phyloP scores from a whole-genome alignment of 1,140 invertebrate species.

The Ceratina calcarata region DNA sequence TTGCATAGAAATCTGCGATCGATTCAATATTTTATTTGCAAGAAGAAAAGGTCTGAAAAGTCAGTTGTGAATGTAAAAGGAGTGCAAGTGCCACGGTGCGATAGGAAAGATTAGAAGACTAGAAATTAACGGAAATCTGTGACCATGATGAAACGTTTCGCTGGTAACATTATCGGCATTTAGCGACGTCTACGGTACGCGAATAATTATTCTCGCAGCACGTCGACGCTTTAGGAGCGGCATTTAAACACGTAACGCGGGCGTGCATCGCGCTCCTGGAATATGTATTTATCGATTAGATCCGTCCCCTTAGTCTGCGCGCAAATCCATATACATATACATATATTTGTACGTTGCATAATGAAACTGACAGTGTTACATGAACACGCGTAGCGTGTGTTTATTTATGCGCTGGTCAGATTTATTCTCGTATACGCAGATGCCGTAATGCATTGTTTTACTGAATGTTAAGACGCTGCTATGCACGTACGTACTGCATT shows the following conservation, averaged over 20 bases:
- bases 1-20: too few relatives aligned
- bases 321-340: too few relatives aligned
- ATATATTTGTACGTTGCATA: neutral
- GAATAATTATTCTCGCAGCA: neutral
- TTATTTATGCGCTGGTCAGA: neutral
- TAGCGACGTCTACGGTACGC: neutral
- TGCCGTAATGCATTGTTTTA: neutral
- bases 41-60: neutral
- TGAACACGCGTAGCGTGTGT: neutral
- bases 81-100: neutral
- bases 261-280: neutral
- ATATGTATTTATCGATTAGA: slow-evolving; percentile 8
- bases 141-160: neutral
- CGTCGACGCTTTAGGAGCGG: neutral
- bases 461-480: neutral
- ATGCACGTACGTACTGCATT: neutral
- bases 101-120: neutral
- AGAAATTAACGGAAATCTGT: neutral
- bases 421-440: neutral
- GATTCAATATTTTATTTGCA: too few relatives aligned
- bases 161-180: neutral
- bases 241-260: neutral
- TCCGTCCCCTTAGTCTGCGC: neutral
- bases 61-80: too few relatives aligned
- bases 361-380: slow-evolving; percentile 10